Base-by-base conservation (phyloP, 2,888 invertebrate species). In the Anthoptus insignis region DNA sequence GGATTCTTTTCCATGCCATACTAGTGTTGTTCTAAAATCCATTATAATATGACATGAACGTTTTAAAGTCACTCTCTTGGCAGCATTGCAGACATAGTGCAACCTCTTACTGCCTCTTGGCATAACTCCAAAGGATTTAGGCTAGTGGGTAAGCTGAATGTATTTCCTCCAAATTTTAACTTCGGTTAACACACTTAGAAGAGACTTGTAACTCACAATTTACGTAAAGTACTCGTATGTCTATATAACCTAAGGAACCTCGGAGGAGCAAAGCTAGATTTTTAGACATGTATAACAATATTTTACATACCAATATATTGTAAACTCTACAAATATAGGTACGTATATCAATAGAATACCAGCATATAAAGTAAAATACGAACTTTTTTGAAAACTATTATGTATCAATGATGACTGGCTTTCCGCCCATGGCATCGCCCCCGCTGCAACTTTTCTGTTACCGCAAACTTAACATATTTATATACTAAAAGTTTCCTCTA, bases 111-210 rank as follows among this genome's bases (percentile, higher is more conserved):
- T 27, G 50, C 39, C 50, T 52, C 22, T 52, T 50, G 59, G 52
- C 59, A 52, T 19, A 29, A 52, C 29, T 59, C 59, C 52, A 59
- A 59, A 50, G 59, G 52, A 52, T 52, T 32, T 27, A 39, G 37
- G 50, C 42, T 56, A 56, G 56, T 56, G 24, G 56, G 56, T 56
- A 39, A 56, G 27, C 37, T 56, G 56, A 24, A 56, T 56, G 22
- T 22, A 37, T 56, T 39, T 22, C 54, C 16, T 24, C 39, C 56
- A 24, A 39, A 22, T 9, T 7, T 22, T 19, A 42, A 19, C 42
- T 42, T 42, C 19, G 42, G 42, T 3, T 9, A 9, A 42, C 42
- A 42, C 42, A 11, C 39, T 39, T 39, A 3, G 5, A 42, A 42
- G 9, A 42, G 19, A 11, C 19, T 42, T 8, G 39, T 7, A 39